A percentile compares a stretch with the other conserved stretches of the same genome.
Evolutionary conservation across 2,797 vertebrate species (phyloP).

Genomic region (Coendou prehensilis): DNA sequence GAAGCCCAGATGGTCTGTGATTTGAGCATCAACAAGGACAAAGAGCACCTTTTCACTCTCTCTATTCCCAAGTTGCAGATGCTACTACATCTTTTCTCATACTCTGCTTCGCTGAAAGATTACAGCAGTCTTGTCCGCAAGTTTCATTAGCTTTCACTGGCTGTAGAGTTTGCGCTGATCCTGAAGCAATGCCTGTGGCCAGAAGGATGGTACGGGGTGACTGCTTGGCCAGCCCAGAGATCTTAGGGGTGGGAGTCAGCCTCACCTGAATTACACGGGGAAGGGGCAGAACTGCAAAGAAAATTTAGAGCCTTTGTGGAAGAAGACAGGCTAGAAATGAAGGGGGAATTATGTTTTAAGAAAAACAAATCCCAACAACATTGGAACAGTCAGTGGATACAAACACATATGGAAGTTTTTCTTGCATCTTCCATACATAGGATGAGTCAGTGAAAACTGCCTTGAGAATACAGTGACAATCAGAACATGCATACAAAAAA

Average conservation of each 20-base stretch:
- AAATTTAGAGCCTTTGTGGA: slow-evolving; percentile 8
- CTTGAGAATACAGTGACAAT: slow-evolving; percentile 28
- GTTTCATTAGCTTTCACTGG: neutral
- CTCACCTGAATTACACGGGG: neutral
- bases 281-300: neutral
- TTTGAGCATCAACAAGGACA: neutral
- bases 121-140: neutral
- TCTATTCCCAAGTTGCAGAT: neutral
- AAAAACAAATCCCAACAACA: slow-evolving; percentile 16
- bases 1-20: neutral
- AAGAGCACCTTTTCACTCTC: neutral
- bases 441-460: neutral
- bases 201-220: neutral
- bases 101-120: slow-evolving; percentile 4
- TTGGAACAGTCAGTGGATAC: neutral
- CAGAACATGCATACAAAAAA: neutral
- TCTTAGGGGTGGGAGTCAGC: neutral
- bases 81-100: neutral
- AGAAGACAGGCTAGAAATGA: neutral
- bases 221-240: neutral
- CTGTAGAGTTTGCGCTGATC: neutral
- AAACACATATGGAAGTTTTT: neutral
- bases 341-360: neutral
- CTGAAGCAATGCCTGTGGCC: neutral
- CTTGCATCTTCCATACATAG: neutral